phyloP scores from a whole-genome alignment of 2,113 vertebrate genomes.

The Thamnophis sirtalis region DNA sequence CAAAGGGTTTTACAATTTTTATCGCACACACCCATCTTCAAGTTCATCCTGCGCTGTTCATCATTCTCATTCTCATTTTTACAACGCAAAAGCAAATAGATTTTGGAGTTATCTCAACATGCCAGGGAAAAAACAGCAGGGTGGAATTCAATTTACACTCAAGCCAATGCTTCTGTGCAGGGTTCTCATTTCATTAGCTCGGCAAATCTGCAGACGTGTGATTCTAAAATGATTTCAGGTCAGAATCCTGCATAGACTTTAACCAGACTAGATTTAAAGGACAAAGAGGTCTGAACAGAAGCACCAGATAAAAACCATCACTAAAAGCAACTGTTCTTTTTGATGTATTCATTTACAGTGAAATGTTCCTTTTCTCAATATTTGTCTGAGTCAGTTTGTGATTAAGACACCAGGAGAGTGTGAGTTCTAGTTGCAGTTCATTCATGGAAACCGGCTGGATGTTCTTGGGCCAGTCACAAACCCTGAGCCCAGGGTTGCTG shows the following conservation, averaged over 20 bases:
- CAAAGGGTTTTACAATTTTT: conserved; percentile 9
- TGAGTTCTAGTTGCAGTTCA: background rate
- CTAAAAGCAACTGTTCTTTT: background rate
- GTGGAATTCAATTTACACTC: conserved; percentile 27
- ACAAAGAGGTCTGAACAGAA: background rate
- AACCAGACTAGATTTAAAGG: conserved; percentile 20
- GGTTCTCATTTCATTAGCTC: conserved; percentile 30
- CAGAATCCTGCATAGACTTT: conserved; percentile 17
- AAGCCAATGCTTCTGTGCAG: conserved; percentile 5
- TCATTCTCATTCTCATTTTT: conserved; percentile 10
- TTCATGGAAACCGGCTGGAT: background rate
- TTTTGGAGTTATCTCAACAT: conserved; percentile 21
- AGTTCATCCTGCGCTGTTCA: background rate
- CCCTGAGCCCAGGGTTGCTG: background rate
- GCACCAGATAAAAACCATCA: background rate
- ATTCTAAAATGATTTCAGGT: conserved; percentile 23
- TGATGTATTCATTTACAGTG: background rate
- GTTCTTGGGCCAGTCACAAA: background rate
- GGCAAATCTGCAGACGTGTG: conserved; percentile 8
- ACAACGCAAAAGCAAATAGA: conserved; percentile 17
- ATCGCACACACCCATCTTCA: background rate
- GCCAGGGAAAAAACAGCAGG: conserved; percentile 16
- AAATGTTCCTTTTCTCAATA: background rate
- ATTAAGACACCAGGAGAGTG: background rate
- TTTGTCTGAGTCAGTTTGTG: background rate